phyloP scores from a whole-genome alignment of 2,113 vertebrate genomes.

The Arizona elegans region DNA sequence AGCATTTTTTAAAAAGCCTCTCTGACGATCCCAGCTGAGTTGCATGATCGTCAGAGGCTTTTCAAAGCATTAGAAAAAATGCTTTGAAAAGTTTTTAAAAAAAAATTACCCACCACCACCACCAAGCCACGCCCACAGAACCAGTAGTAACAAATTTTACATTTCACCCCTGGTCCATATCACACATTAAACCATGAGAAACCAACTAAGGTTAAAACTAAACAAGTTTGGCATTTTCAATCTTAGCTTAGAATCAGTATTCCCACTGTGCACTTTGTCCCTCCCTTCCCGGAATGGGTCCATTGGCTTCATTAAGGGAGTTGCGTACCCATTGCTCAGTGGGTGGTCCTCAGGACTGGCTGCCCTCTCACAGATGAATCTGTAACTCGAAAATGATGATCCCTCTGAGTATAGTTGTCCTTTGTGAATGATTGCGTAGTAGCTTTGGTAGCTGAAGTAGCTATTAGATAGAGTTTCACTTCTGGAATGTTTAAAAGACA shows the following conservation, averaged over 20 bases:
- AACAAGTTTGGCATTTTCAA: not conserved
- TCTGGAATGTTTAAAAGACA: not conserved
- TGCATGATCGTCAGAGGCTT: too few relatives aligned
- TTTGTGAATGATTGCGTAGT: not conserved
- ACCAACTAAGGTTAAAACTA: not conserved
- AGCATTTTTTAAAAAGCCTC: too few relatives aligned
- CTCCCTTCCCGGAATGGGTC: not conserved
- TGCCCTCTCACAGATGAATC: not conserved
- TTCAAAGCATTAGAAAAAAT: too few relatives aligned
- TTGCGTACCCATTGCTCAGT: not conserved
- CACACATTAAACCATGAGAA: not conserved
- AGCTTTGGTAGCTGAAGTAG: fast-evolving
- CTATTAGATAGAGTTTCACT: fast-evolving
- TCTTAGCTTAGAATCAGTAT: not conserved
- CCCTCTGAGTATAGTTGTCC: fast-evolving
- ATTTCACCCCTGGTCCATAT: too few relatives aligned
- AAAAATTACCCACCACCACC: too few relatives aligned
- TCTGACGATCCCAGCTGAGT: too few relatives aligned
- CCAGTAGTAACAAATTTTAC: too few relatives aligned
- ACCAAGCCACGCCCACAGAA: too few relatives aligned
- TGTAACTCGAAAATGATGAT: fast-evolving
- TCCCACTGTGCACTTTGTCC: not conserved
- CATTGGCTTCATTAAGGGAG: not conserved
- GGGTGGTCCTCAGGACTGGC: not conserved
- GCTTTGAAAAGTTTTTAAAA: too few relatives aligned